A percentile compares a stretch with the other conserved stretches of the same genome.
Evolutionary conservation across 2,888 invertebrate genomes (phyloP).

Genomic region (Cetonia aurata): DNA sequence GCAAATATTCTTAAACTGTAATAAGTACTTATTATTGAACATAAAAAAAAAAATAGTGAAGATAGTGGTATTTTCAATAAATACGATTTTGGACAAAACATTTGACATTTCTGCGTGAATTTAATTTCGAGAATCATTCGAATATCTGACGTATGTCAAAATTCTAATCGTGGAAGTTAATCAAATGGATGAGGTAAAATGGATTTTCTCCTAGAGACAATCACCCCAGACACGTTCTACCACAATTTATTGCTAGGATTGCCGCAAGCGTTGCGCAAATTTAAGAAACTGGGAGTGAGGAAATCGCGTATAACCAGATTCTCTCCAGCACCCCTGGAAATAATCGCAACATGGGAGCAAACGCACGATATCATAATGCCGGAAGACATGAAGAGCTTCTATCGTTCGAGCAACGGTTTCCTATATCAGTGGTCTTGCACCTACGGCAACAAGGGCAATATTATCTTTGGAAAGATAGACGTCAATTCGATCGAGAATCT

Average conservation of each 20-base stretch:
- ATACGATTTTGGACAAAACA: too few relatives aligned
- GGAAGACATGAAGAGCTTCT: conserved; percentile 84
- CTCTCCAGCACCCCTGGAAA: conserved; percentile 44
- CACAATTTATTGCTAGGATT: conserved; percentile 51
- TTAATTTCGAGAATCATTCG: neutral
- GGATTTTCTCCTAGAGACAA: conserved; percentile 50
- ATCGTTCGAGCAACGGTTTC: conserved; percentile 86
- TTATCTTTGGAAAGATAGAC: conserved; percentile 57
- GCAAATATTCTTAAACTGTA: too few relatives aligned
- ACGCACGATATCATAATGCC: conserved; percentile 81
- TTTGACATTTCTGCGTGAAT: neutral
- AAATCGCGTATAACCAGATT: conserved; percentile 47
- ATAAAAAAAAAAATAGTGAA: too few relatives aligned
- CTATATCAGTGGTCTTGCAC: conserved; percentile 84
- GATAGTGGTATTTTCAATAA: too few relatives aligned
- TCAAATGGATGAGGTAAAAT: conserved; percentile 19
- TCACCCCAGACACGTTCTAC: conserved; percentile 52
- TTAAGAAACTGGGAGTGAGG: conserved; percentile 47
- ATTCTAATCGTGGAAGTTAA: conserved; percentile 12
- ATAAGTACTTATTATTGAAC: too few relatives aligned
- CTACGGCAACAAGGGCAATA: conserved; percentile 61
- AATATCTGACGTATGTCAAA: conserved; percentile 14
- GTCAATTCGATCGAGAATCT: conserved; percentile 57
- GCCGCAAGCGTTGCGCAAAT: conserved; percentile 47
- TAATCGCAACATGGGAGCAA: conserved; percentile 83